Conservation (phyloP, 2,113 vertebrate species). For the Paramormyrops kingsleyae region DNA sequence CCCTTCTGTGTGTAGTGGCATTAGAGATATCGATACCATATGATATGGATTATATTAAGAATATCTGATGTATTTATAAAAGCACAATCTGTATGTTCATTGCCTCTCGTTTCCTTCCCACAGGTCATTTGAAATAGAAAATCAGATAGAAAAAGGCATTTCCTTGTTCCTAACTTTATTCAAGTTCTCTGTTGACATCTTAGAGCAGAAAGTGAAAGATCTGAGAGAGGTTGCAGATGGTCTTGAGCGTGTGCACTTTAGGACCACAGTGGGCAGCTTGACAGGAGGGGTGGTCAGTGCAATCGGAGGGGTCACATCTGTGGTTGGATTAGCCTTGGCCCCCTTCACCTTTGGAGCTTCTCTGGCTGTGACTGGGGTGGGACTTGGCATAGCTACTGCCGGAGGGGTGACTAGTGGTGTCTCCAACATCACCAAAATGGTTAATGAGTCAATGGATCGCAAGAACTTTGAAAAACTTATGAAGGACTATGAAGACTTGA, state of each 20-base stretch:
- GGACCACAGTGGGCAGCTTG: slow-evolving; percentile 37
- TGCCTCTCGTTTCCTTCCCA: not conserved
- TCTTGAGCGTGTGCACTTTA: slow-evolving; percentile 29
- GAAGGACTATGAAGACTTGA: slow-evolving; percentile 27
- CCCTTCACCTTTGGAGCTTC: slow-evolving; percentile 38
- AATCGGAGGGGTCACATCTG: slow-evolving; percentile 34
- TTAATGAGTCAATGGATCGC: slow-evolving; percentile 34
- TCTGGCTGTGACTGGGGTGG: slow-evolving; percentile 33
- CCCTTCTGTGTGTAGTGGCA: not conserved
- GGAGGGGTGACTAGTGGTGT: slow-evolving; percentile 37
- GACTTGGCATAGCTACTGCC: slow-evolving; percentile 29
- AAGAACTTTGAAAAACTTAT: slow-evolving; percentile 31
- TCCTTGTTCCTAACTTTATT: not conserved
- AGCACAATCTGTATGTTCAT: not conserved
- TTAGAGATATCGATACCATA: not conserved
- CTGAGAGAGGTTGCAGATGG: slow-evolving; percentile 22
- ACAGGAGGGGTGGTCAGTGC: slow-evolving; percentile 31
- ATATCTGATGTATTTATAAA: not conserved
- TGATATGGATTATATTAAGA: not conserved
- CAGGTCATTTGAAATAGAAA: not conserved
- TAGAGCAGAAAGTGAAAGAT: slow-evolving; percentile 8
- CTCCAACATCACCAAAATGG: slow-evolving; percentile 44
- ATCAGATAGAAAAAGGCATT: not conserved
- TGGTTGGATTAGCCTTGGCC: slow-evolving; percentile 31
- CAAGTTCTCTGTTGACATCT: not conserved